phyloP scores from a whole-genome alignment of 53 echinoderm and acorn worm genomes.

The Henricia sp. region DNA sequence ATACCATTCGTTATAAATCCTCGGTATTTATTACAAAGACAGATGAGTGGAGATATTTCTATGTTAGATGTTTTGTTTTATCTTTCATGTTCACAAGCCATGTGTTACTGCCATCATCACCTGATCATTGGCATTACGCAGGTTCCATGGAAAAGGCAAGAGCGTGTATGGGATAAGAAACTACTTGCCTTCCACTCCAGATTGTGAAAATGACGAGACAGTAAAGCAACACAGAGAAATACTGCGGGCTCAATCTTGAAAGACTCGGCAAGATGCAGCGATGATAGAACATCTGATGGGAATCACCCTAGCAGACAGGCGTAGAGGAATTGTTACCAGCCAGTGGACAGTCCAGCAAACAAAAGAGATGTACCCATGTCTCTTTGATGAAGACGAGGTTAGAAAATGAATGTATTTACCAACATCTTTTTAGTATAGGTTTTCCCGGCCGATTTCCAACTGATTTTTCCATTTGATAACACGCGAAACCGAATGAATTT shows the following conservation, averaged over 20 bases:
- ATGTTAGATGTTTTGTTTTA: too few species aligned
- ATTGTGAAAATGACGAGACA: conserved; percentile 9
- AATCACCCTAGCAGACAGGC: conserved; percentile 18
- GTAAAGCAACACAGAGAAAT: neutral
- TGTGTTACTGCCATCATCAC: neutral
- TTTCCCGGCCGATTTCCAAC: too few species aligned
- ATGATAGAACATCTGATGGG: conserved; percentile 7
- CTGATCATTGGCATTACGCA: too few species aligned
- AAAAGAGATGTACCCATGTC: conserved; percentile 18
- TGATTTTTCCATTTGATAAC: too few species aligned
- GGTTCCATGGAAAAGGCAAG: neutral
- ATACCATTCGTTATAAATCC: too few species aligned
- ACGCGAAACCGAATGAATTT: too few species aligned
- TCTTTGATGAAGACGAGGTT: conserved; percentile 20
- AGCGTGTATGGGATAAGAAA: conserved; percentile 16
- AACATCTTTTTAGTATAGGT: too few species aligned
- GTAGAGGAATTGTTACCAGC: conserved; percentile 4
- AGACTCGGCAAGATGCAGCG: neutral
- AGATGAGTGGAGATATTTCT: too few species aligned
- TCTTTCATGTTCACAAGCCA: too few species aligned
- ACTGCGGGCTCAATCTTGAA: neutral
- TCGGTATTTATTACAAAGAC: too few species aligned
- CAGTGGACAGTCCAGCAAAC: conserved; percentile 21
- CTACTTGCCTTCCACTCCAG: conserved; percentile 1
- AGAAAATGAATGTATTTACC: too few species aligned